These are phyloP conservation scores for Python bivittatus DNA, from an alignment of 2,113 vertebrate genomes.

Conservation along the genomic window DNA sequence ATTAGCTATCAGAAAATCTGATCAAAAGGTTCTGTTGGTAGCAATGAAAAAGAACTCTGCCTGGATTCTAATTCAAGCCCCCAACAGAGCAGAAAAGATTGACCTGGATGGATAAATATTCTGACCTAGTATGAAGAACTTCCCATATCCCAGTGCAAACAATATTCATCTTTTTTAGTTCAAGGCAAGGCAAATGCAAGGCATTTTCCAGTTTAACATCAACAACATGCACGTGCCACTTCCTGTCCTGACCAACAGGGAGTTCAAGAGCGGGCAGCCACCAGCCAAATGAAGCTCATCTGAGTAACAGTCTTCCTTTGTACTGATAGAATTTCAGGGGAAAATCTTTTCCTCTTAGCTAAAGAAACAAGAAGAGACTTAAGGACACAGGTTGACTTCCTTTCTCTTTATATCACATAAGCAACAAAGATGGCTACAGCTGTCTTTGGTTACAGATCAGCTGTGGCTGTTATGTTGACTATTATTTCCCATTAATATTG, in stretches of 20 bases:
- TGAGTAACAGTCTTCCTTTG: neutral
- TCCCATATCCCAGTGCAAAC: too few species aligned
- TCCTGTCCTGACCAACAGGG: neutral
- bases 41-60: too few species aligned
- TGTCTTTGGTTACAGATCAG: neutral
- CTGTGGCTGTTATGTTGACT: neutral
- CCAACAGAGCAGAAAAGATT: too few species aligned
- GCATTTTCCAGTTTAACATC: too few species aligned
- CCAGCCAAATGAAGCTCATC: neutral
- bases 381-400: neutral
- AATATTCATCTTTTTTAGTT: too few species aligned
- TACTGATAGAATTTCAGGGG: neutral
- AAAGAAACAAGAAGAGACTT: neutral
- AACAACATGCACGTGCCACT: too few species aligned
- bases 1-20: too few species aligned
- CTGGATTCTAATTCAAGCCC: too few species aligned
- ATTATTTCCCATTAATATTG: neutral
- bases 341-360: neutral
- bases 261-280: neutral
- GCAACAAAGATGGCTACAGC: neutral
- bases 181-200: too few species aligned
- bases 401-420: conserved; percentile 35
- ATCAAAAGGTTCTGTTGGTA: too few species aligned
- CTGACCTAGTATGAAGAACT: too few species aligned
- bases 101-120: too few species aligned